These are phyloP conservation scores for Hydropotes inermis DNA, from an alignment of 2,113 vertebrate genomes.

Conservation along the genomic window DNA sequence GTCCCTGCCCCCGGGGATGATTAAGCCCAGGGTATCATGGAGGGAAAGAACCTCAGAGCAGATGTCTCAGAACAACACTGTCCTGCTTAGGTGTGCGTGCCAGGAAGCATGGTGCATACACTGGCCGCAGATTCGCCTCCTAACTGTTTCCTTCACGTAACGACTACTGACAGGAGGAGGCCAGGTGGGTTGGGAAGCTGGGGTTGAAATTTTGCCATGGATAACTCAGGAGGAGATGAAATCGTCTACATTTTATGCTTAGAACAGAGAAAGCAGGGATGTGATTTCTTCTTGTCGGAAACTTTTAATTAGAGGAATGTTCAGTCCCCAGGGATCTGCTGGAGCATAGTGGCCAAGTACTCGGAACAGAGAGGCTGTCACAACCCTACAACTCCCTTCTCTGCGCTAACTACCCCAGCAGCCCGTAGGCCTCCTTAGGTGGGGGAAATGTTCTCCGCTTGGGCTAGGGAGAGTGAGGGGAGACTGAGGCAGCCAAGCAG, in stretches of 20 bases:
- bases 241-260: not conserved
- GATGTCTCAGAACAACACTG: not conserved
- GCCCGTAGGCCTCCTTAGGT: not conserved
- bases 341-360: not conserved
- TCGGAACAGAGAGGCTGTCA: not conserved
- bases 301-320: slow-evolving; percentile 23
- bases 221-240: not conserved
- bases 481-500: not conserved
- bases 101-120: not conserved
- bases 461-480: not conserved
- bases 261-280: slow-evolving; percentile 8
- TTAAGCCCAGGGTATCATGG: not conserved
- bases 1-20: not conserved
- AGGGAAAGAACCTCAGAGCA: not conserved
- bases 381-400: not conserved
- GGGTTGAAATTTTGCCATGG: not conserved
- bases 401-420: not conserved
- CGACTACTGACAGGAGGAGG: not conserved
- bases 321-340: not conserved
- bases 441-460: not conserved
- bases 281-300: not conserved
- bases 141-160: not conserved
- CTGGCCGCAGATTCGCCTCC: not conserved
- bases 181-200: not conserved
- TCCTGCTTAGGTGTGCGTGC: not conserved